Evolutionary conservation across 1,140 invertebrate genomes (phyloP).

Genomic region (Drosophila ananassae): DNA sequence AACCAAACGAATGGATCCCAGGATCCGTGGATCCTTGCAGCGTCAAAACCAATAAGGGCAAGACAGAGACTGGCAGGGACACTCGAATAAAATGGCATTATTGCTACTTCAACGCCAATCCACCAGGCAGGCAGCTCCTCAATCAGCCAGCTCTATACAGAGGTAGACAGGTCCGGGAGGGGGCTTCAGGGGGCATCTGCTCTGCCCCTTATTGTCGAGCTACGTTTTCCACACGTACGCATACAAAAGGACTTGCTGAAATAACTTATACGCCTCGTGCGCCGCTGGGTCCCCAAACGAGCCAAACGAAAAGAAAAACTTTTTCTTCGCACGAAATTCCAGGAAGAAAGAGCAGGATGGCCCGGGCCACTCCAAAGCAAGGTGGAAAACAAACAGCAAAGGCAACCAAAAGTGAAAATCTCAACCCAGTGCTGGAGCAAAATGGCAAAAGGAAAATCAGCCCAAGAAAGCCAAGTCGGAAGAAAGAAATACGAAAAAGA

Average conservation of each 20-base stretch:
- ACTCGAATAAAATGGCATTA: constrained; percentile 81
- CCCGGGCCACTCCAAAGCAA: constrained; percentile 15
- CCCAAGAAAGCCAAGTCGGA: constrained; percentile 13
- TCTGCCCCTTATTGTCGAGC: constrained; percentile 11
- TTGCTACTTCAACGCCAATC: constrained; percentile 77
- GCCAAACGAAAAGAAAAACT: constrained; percentile 59
- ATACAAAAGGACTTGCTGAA: constrained; percentile 79
- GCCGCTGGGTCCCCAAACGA: constrained; percentile 42
- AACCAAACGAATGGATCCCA: constrained; percentile 32
- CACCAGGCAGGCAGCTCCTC: constrained; percentile 53
- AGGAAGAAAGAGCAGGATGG: background rate
- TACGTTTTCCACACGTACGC: constrained; percentile 80
- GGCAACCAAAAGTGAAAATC: constrained; percentile 72
- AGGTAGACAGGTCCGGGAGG: constrained; percentile 23
- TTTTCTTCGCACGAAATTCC: constrained; percentile 41
- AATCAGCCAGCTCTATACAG: constrained; percentile 54
- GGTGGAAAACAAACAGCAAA: constrained; percentile 50
- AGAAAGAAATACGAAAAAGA: constrained; percentile 53
- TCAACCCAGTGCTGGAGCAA: constrained; percentile 71
- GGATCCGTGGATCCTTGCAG: background rate
- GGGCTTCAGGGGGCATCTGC: background rate
- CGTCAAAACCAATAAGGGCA: constrained; percentile 71
- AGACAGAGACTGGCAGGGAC: constrained; percentile 51
- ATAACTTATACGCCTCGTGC: constrained; percentile 80
- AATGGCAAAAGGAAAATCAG: constrained; percentile 49